Base-by-base conservation (phyloP, 2,888 invertebrate species). In the Heteromyza rotundicornis region DNA sequence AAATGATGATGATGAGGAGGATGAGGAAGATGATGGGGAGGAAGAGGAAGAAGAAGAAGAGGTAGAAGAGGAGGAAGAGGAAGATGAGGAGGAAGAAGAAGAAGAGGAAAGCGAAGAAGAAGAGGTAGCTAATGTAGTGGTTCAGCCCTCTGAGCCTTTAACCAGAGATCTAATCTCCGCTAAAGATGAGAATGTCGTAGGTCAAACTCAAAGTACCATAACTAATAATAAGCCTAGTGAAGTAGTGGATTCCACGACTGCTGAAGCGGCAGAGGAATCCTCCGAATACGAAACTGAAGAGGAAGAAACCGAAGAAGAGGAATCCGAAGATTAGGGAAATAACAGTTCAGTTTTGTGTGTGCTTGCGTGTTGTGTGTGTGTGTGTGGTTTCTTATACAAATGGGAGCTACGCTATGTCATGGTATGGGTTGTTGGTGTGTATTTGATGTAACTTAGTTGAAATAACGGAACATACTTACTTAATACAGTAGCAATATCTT, bases 21-120 rank as follows among this genome's bases (percentile, higher is more conserved):
- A 53, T 17, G 62, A 51, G 7, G 60, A 56, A 1, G 59, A 32
- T 2, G 40, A 53, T 5, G 59, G 53, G 1, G 61, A 53, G 22
- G 59, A 36, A 5, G 63, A 52, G 1, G 63, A 35, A 8, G 40
- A 17, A 12, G 35, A 49, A 12, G 63, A 32, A 14, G 47, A 22
- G 19, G 50, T 50, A 14, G 47, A 53, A 32, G 62, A 63, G 35
- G 64, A 59, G 12, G 62, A 62, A 8, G 51, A 64, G 8, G 61
- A 62, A 12, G 62, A 57, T 0, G 58, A 47, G 20, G 54, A 23
- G 27, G 57, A 22, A n/a, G 62, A 35, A 10, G 57, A 59, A 19
- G 52, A 40, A 2, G 67, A 64, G 5, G 49, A 75, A 20, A 75
- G 69, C 23, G 74, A 71, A 14, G 66, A 62, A n/a, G 64, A 3